phyloP scores from a whole-genome alignment of 2,113 vertebrate genomes.

The Mixornis gularis region DNA sequence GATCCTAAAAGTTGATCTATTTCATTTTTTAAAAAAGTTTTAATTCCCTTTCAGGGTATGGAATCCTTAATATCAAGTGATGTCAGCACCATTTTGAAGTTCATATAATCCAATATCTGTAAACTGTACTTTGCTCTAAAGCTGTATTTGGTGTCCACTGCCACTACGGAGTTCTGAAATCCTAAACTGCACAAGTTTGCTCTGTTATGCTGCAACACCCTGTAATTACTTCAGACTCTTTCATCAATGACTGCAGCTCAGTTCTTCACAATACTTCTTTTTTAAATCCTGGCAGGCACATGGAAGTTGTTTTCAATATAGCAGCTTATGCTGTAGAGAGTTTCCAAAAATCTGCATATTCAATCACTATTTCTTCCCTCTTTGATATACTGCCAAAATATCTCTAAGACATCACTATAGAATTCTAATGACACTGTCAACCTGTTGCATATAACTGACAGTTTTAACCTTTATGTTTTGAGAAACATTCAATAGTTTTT shows the following conservation, averaged over 20 bases:
- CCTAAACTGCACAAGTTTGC: not conserved
- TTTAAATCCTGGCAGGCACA: not conserved
- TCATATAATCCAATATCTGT: not conserved
- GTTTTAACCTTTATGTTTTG: slow-evolving; percentile 10
- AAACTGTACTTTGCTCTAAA: not conserved
- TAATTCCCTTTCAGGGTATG: not conserved
- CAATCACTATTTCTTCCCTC: not conserved
- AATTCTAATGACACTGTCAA: not conserved
- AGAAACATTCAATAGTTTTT: slow-evolving; percentile 6
- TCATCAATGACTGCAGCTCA: not conserved
- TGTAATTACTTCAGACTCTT: not conserved
- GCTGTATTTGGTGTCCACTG: not conserved
- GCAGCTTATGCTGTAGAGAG: not conserved
- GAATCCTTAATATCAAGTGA: not conserved
- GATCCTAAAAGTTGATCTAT: not conserved
- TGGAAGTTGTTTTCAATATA: not conserved
- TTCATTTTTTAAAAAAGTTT: accelerated
- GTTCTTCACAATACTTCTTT: not conserved
- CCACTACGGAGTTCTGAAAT: not conserved
- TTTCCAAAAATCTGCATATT: slow-evolving; percentile 3
- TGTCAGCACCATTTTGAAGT: not conserved
- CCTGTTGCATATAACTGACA: not conserved
- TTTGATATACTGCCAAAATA: not conserved
- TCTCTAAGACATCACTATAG: not conserved
- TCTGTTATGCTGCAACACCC: not conserved